These are phyloP conservation scores for Aphelinus atriplicis DNA, from an alignment of 1,140 invertebrate genomes.

Conservation along the genomic window DNA sequence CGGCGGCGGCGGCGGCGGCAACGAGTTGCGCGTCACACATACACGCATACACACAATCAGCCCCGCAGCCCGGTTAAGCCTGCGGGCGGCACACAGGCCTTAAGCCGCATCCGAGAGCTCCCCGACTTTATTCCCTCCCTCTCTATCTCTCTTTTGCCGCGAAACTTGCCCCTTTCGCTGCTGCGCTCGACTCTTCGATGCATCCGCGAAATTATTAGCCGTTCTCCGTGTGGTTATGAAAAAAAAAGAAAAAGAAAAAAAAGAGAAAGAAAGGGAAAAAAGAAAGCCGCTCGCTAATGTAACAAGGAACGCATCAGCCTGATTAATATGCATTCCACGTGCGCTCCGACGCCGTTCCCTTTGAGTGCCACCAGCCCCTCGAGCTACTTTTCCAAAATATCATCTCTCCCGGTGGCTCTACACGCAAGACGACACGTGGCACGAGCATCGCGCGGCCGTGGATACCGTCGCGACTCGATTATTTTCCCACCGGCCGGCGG, in stretches of 20 bases:
- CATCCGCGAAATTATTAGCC: constrained; percentile 29
- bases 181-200: not conserved
- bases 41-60: too few relatives aligned
- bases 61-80: constrained; percentile 48
- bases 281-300: constrained; percentile 10
- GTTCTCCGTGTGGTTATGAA: constrained; percentile 12
- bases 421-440: too few relatives aligned
- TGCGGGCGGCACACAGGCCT: constrained; percentile 57
- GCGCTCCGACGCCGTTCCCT: not conserved
- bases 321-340: constrained; percentile 32
- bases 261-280: too few relatives aligned
- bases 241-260: too few relatives aligned
- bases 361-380: too few relatives aligned
- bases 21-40: too few relatives aligned
- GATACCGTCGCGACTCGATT: too few relatives aligned
- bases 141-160: constrained; percentile 19
- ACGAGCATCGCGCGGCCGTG: too few relatives aligned
- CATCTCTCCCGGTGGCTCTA: too few relatives aligned
- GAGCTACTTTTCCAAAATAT: too few relatives aligned
- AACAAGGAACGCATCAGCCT: constrained; percentile 33
- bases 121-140: constrained; percentile 13
- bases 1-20: constrained; percentile 15
- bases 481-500: too few relatives aligned
- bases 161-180: not conserved
- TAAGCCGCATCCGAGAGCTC: constrained; percentile 54